Base-by-base conservation (phyloP, 2,888 invertebrate species). In the Cephus rjabovi region DNA sequence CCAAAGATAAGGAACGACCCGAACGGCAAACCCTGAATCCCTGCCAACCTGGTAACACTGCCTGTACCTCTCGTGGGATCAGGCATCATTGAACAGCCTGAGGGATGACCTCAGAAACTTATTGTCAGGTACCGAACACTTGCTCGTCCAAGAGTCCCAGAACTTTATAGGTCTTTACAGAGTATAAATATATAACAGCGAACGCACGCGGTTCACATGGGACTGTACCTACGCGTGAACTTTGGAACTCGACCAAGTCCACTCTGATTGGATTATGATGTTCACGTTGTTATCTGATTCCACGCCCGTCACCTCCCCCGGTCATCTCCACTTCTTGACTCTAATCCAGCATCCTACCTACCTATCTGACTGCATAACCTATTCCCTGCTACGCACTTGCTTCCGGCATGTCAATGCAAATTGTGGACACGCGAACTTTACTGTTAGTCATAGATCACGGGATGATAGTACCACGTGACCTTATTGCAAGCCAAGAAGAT, bases 211-310 rank as follows among this genome's bases (percentile, higher is more conserved):
- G 56, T 9, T 56, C 56, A 23, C 23, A 9, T 56, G 23, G 56
- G 23, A 56, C 9, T 56, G 56, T 23, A 23, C 23, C 56, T 56
- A 23, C 23, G 56, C 56, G 56, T 56, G 56, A 56, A 56, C 56
- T 56, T 56, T 56, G 56, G 56, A 56, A 56, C 56, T 56, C 23
- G 56, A 56, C 56, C 23, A 23, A 23, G 56, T 23, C 23, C 23
- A 56, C 79, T 79, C 79, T 77, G 76, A 77, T 78, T 77, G 77
- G 83, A 86, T 85, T 85, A 84, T 83, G 83, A 83, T 80, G 84
- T 82, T 77, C 74, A 71, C 30, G 69, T 77, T 70, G 73, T 83
- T 84, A 86, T 86, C 86, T 78, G 86, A 84, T 84, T 70, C 74
- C 77, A 79, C 75, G 83, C 78, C 80, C 79, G 79, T 85, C 82